A percentile compares a stretch with the other conserved stretches of the same genome.
phyloP scores from a whole-genome alignment of 2,888 invertebrate species.

The Chymomyza procnemis region DNA sequence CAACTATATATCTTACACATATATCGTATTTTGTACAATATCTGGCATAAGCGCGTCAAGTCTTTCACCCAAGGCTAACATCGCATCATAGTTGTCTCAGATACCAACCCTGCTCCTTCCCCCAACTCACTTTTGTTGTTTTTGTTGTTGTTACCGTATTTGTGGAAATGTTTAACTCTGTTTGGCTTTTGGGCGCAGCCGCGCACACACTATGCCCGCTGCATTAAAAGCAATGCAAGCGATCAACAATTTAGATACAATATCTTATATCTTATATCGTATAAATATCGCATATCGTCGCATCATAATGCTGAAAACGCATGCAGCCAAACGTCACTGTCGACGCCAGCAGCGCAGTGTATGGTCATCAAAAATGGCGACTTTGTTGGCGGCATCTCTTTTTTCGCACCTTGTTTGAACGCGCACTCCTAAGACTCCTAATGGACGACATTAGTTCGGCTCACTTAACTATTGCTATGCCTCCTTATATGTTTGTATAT shows the following conservation, averaged over 20 bases:
- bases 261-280: conserved; percentile 62
- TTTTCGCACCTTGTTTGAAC: conserved; percentile 73
- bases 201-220: conserved; percentile 5
- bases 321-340: not conserved
- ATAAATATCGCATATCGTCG: conserved; percentile 68
- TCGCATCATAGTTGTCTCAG: not conserved
- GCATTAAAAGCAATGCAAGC: conserved; percentile 59
- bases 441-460: conserved; percentile 68
- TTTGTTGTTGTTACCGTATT: conserved; percentile 53
- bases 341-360: not conserved
- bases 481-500: conserved; percentile 7
- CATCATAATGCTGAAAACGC: conserved; percentile 43
- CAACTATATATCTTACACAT: conserved; percentile 27
- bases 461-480: conserved; percentile 18
- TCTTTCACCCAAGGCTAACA: conserved; percentile 51
- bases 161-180: conserved; percentile 43
- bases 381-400: conserved; percentile 68
- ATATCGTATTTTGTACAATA: conserved; percentile 23
- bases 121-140: not conserved
- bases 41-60: conserved; percentile 40
- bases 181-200: conserved; percentile 1
- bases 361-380: conserved; percentile 50
- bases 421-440: conserved; percentile 54
- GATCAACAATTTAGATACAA: conserved; percentile 73
- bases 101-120: too few species aligned